phyloP scores from a whole-genome alignment of 2,797 vertebrate genomes.

The Aphelocoma californica region DNA sequence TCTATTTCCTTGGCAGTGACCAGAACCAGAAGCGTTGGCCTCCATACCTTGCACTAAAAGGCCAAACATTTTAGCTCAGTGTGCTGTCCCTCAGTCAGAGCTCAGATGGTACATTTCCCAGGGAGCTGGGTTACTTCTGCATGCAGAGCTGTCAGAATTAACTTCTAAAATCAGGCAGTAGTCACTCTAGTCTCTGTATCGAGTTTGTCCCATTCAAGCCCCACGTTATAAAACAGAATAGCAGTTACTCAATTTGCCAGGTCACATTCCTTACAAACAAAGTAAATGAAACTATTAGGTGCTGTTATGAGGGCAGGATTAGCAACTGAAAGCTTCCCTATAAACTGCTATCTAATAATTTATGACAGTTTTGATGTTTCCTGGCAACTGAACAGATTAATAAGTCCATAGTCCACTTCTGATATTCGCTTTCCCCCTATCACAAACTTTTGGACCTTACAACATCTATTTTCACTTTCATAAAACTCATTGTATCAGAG shows the following conservation, averaged over 20 bases:
- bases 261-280: conserved; percentile 14
- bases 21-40: neutral
- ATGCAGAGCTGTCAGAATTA: neutral
- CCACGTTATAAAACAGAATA: neutral
- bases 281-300: conserved; percentile 34
- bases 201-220: neutral
- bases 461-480: conserved; percentile 4
- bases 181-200: neutral
- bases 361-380: conserved; percentile 19
- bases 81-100: neutral
- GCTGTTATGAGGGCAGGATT: conserved; percentile 19
- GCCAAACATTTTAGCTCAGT: neutral
- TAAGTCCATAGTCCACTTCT: conserved; percentile 35
- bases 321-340: conserved; percentile 35
- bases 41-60: neutral
- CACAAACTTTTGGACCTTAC: conserved; percentile 48
- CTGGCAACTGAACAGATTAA: conserved; percentile 35
- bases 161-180: neutral
- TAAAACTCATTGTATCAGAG: neutral
- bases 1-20: neutral
- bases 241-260: neutral
- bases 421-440: neutral
- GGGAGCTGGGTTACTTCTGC: neutral
- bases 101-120: neutral
- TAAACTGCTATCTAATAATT: conserved; percentile 34